Evolutionary conservation across 64 coral and sea anemone genomes (phyloP).

Genomic region (Exaiptasia diaphana): DNA sequence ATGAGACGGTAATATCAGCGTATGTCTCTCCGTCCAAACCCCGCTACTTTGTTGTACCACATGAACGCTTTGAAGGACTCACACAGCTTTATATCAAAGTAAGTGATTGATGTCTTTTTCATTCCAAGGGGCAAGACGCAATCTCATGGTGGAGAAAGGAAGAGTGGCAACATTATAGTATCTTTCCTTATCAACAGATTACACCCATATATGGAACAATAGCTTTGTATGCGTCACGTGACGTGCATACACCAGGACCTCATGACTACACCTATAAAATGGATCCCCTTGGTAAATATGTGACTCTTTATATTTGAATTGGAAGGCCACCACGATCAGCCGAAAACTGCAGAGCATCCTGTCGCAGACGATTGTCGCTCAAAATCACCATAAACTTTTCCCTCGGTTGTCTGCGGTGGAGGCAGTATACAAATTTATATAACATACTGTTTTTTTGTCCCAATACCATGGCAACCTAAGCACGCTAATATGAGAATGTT

Average conservation of each 20-base stretch:
- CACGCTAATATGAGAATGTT: too few relatives aligned
- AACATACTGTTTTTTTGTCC: too few relatives aligned
- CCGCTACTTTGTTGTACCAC: constrained; percentile 26
- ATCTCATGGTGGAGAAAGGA: background rate
- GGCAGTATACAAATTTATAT: too few relatives aligned
- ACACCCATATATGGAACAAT: constrained; percentile 47
- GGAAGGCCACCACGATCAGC: too few relatives aligned
- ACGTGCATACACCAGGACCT: constrained; percentile 21
- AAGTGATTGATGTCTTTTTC: background rate
- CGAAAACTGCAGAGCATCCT: too few relatives aligned
- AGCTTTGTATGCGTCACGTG: constrained; percentile 36
- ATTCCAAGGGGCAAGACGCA: background rate
- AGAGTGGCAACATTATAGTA: background rate
- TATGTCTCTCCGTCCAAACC: constrained; percentile 54
- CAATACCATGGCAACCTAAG: too few relatives aligned
- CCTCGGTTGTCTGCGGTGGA: too few relatives aligned
- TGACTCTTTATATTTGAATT: too few relatives aligned
- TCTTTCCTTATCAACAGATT: constrained; percentile 2
- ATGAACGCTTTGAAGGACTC: constrained; percentile 22
- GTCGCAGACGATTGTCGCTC: too few relatives aligned
- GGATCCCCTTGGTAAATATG: constrained; percentile 32
- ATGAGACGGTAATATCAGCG: constrained; percentile 27
- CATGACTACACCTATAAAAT: constrained; percentile 28
- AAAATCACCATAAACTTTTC: too few relatives aligned
- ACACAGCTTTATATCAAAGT: constrained; percentile 36